Evolutionary conservation across 2,888 invertebrate genomes (phyloP).

Genomic region (Troilus luridus): DNA sequence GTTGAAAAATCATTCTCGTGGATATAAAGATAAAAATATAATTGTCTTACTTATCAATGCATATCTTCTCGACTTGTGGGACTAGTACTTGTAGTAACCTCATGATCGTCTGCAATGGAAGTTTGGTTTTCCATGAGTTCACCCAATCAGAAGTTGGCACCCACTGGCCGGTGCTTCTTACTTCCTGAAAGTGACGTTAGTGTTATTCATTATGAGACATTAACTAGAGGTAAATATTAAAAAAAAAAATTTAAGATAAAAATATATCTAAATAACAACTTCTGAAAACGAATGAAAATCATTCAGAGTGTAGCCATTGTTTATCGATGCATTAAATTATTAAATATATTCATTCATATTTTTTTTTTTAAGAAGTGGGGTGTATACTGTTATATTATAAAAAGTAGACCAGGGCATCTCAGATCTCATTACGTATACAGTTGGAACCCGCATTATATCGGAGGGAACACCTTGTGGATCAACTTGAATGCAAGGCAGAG

Average conservation of each 20-base stretch:
- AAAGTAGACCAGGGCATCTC: too few species aligned
- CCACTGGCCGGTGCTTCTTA: constrained; percentile 75
- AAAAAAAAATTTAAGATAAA: background rate
- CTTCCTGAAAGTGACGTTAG: constrained; percentile 36
- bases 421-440: too few species aligned
- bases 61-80: constrained; percentile 99
- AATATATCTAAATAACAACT: background rate
- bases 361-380: background rate
- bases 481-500: too few species aligned
- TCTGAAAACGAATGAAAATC: background rate
- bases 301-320: background rate
- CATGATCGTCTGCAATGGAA: constrained; percentile 99
- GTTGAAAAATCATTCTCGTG: background rate
- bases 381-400: background rate
- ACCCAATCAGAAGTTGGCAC: constrained; percentile 97
- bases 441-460: too few species aligned
- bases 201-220: background rate
- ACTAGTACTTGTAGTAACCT: constrained; percentile 96
- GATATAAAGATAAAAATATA: background rate
- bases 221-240: constrained; percentile 8
- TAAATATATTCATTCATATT: background rate
- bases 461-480: too few species aligned
- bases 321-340: background rate
- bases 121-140: constrained; percentile 94
- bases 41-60: constrained; percentile 91